A percentile compares a stretch with the other conserved stretches of the same genome.
These are phyloP conservation scores for Ametastegia equiseti DNA, from an alignment of 2,888 invertebrate genomes.

Conservation along the genomic window DNA sequence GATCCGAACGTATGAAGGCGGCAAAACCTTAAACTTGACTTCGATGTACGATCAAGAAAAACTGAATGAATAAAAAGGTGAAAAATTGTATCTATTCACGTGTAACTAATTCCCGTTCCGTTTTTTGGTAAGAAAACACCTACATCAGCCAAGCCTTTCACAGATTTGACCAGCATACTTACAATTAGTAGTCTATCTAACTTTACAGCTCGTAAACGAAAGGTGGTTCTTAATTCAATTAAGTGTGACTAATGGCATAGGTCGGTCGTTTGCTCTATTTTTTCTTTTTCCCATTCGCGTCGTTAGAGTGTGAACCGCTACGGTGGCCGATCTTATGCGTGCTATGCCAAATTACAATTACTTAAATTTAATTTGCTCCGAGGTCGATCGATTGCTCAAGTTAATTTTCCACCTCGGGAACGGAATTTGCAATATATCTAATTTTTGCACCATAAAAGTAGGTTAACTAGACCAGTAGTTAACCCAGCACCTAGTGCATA, in stretches of 20 bases:
- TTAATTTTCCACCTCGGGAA: slow-evolving; percentile 2
- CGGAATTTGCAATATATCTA: background rate
- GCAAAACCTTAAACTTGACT: slow-evolving; percentile 17
- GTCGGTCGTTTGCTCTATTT: background rate
- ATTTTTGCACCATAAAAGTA: background rate
- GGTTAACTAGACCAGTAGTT: no score
- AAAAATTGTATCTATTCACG: background rate
- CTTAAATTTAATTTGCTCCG: slow-evolving; percentile 33
- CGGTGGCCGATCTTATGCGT: background rate
- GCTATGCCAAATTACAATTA: slow-evolving; percentile 3
- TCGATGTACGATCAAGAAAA: background rate
- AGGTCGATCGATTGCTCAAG: slow-evolving; percentile 12
- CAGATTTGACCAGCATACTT: background rate
- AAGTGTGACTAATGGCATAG: slow-evolving; percentile 13
- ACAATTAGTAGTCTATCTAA: background rate
- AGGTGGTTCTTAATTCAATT: slow-evolving; percentile 30
- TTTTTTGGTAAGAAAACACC: background rate
- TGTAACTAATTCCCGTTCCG: background rate
- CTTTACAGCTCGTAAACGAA: slow-evolving; percentile 7
- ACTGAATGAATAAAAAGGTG: background rate
- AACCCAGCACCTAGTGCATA: no score
- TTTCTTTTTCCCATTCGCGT: background rate
- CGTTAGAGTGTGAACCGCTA: slow-evolving; percentile 16
- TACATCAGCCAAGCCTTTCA: background rate
- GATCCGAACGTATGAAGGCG: background rate